These are phyloP conservation scores for Hydrochoerus hydrochaeris DNA, from an alignment of 2,113 vertebrate species.

Conservation along the genomic window DNA sequence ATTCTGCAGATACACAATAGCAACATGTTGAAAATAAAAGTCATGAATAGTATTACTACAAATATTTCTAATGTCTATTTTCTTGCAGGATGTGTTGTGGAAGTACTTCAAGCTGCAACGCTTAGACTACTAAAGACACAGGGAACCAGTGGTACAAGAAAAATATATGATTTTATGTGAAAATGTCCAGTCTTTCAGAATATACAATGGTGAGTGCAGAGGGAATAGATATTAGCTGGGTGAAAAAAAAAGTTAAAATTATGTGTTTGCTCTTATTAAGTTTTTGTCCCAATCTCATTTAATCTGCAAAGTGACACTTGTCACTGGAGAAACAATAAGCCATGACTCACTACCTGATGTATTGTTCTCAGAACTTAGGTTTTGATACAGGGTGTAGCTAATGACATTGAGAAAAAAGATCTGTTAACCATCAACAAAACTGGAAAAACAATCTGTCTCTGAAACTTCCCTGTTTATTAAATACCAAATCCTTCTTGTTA, in stretches of 20 bases:
- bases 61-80: not conserved
- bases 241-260: not conserved
- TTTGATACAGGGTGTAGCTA: not conserved
- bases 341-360: not conserved
- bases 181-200: not conserved
- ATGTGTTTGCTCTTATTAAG: not conserved
- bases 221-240: not conserved
- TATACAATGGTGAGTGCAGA: not conserved
- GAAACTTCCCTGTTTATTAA: not conserved
- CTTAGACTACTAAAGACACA: not conserved
- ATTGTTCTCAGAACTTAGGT: not conserved
- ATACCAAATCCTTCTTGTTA: not conserved
- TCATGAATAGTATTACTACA: not conserved
- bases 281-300: not conserved
- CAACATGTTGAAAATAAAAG: constrained; percentile 12
- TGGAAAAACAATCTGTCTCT: not conserved
- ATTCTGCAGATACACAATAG: not conserved
- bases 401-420: not conserved
- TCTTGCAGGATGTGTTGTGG: not conserved
- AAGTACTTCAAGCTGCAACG: not conserved
- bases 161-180: not conserved
- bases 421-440: not conserved
- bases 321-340: not conserved
- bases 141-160: not conserved
- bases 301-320: not conserved